phyloP scores from a whole-genome alignment of 1,140 invertebrate genomes.

The Apis laboriosa region DNA sequence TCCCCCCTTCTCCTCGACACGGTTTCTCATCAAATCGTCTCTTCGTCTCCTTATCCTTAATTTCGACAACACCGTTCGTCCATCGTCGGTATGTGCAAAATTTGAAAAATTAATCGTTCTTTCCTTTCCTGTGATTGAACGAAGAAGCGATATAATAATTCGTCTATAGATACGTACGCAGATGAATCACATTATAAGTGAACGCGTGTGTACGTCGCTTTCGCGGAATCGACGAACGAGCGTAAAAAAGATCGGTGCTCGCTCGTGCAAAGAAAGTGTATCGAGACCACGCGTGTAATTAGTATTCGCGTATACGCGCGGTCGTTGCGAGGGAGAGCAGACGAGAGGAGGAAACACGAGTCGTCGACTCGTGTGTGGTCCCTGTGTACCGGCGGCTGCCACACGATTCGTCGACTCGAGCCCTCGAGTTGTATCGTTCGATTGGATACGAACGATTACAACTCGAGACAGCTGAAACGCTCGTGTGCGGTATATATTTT shows the following conservation, averaged over 20 bases:
- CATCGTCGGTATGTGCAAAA: no score
- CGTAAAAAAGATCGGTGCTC: neutral
- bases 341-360: neutral
- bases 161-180: no score
- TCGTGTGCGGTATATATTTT: neutral
- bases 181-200: no score
- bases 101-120: no score
- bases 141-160: no score
- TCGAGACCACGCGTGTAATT: constrained; percentile 14
- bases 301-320: constrained; percentile 4
- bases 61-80: no score
- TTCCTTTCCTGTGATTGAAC: no score
- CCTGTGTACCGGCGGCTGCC: neutral
- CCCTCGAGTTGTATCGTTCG: neutral
- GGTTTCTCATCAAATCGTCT: neutral
- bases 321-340: neutral
- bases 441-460: neutral
- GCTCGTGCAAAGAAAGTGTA: constrained; percentile 2
- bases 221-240: neutral
- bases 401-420: neutral
- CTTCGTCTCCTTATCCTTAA: neutral
- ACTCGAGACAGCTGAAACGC: neutral
- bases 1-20: neutral
- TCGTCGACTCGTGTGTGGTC: constrained; percentile 7
- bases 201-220: neutral